A percentile compares a stretch with the other conserved stretches of the same genome.
Conservation (phyloP, 2,888 invertebrate genomes). For the Aelia acuminata region DNA sequence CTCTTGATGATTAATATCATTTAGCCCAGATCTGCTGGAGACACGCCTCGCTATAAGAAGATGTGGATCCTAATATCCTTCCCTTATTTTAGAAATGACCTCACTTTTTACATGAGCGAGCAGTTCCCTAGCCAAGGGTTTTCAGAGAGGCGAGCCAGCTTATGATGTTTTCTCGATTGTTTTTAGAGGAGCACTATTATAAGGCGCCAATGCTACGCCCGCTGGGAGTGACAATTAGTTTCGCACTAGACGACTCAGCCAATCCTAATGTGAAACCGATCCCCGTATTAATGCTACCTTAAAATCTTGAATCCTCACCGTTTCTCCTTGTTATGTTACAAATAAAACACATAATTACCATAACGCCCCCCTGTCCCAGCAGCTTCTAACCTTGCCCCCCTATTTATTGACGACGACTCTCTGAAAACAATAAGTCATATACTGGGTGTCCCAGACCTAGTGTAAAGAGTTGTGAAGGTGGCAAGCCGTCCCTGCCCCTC, state of each 20-base stretch:
- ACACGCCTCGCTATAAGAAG: not conserved
- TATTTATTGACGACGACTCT: no score
- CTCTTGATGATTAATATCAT: no score
- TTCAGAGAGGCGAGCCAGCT: not conserved
- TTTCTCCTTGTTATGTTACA: not conserved
- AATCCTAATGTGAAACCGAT: not conserved
- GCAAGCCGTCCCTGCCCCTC: no score
- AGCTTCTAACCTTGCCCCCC: no score
- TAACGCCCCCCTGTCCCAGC: no score
- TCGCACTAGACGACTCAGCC: not conserved
- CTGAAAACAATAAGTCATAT: no score
- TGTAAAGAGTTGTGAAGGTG: no score
- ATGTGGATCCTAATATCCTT: not conserved
- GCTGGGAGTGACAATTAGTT: not conserved
- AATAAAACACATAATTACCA: no score
- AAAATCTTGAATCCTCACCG: not conserved
- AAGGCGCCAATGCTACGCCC: slow-evolving; percentile 2
- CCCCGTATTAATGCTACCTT: not conserved
- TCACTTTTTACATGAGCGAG: slow-evolving; percentile 15
- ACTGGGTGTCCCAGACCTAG: no score
- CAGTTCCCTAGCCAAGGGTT: slow-evolving; percentile 8
- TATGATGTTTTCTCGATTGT: slow-evolving; percentile 42
- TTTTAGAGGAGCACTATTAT: slow-evolving; percentile 39
- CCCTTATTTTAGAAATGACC: slow-evolving; percentile 48
- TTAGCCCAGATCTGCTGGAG: not conserved